phyloP scores from a whole-genome alignment of 1,140 invertebrate species.

The Meloidogyne chitwoodi region DNA sequence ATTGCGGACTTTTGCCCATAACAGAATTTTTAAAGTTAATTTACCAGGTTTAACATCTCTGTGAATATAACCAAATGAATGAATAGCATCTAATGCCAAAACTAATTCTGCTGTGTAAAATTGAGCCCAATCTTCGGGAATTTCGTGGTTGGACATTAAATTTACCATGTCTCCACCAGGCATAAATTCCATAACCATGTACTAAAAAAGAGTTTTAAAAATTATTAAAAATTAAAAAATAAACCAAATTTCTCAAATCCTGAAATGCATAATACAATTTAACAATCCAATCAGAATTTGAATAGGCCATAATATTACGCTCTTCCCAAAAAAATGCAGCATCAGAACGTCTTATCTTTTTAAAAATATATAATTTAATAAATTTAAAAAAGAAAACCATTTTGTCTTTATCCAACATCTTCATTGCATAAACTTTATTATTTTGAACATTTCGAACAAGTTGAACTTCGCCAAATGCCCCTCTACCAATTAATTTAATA shows the following conservation, averaged over 20 bases:
- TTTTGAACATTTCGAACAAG: constrained; percentile 88
- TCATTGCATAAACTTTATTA: constrained; percentile 92
- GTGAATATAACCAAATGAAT: constrained; percentile 98
- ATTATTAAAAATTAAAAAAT: too few species aligned
- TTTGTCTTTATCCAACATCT: constrained; percentile 95
- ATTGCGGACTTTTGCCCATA: too few species aligned
- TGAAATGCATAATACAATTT: constrained; percentile 91
- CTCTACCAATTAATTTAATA: constrained; percentile 94
- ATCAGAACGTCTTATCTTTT: constrained; percentile 87
- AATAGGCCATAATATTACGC: constrained; percentile 97
- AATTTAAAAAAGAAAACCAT: constrained; percentile 69
- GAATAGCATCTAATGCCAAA: constrained; percentile 92
- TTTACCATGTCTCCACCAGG: constrained; percentile 96
- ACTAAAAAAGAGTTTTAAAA: too few species aligned
- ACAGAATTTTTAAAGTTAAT: too few species aligned
- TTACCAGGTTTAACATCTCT: constrained; percentile 62
- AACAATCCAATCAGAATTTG: constrained; percentile 97
- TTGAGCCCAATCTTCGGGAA: constrained; percentile 97
- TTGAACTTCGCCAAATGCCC: constrained; percentile 97
- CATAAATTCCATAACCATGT: constrained; percentile 99
- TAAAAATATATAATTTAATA: constrained; percentile 45
- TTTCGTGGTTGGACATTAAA: constrained; percentile 96
- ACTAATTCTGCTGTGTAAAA: constrained; percentile 99
- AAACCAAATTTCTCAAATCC: constrained; percentile 55
- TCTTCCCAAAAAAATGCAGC: constrained; percentile 99